Conservation (phyloP, 2,113 vertebrate species). For the Rissa tridactyla region DNA sequence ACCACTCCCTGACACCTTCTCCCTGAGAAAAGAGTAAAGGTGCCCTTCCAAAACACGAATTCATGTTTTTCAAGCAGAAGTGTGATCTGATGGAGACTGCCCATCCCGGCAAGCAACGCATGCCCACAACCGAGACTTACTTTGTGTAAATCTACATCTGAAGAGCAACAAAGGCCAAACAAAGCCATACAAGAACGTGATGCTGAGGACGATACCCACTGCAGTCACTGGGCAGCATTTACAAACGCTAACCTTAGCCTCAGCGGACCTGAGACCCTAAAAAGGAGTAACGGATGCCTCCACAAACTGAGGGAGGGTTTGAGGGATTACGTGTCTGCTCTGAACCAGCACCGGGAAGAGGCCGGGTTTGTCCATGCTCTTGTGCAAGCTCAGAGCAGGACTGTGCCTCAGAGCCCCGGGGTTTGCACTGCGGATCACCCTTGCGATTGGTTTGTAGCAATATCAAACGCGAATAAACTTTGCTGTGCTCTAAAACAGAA, state of each 20-base stretch:
- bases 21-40: background rate
- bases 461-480: background rate
- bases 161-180: background rate
- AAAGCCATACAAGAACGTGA: background rate
- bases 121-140: background rate
- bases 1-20: background rate
- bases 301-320: background rate
- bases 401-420: background rate
- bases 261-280: background rate
- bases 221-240: background rate
- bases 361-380: background rate
- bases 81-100: background rate
- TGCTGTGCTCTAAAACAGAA: background rate
- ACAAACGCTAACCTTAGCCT: background rate
- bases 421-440: background rate
- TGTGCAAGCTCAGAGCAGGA: background rate
- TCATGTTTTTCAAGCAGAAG: background rate
- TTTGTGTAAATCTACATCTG: background rate
- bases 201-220: background rate
- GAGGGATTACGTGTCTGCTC: background rate
- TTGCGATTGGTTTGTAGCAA: fast-evolving
- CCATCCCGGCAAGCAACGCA: background rate
- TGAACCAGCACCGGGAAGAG: background rate
- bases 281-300: fast-evolving
- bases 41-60: background rate